A percentile compares a stretch with the other conserved stretches of the same genome.
Evolutionary conservation across 2,113 vertebrate species (phyloP).

Genomic region (Micromys minutus): DNA sequence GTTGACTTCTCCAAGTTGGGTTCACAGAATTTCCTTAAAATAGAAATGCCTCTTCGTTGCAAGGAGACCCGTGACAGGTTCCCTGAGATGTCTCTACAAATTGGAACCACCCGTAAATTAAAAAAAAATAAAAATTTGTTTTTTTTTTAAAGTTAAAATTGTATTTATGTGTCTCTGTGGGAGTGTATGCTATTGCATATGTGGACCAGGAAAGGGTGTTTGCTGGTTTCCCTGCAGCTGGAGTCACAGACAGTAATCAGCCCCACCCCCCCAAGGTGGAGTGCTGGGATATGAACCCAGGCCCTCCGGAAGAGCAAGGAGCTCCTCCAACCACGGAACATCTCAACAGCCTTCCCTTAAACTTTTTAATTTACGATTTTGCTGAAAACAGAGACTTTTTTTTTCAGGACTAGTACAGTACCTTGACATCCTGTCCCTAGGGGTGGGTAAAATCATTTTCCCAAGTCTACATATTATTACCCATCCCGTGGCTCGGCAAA

Average conservation of each 20-base stretch:
- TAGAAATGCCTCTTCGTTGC: neutral
- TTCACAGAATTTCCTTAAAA: constrained; percentile 42
- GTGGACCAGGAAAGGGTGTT: neutral
- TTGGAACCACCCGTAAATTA: neutral
- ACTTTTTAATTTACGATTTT: constrained; percentile 50
- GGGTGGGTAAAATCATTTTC: neutral
- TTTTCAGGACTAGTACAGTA: neutral
- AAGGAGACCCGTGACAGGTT: neutral
- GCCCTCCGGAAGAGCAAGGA: neutral
- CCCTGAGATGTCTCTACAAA: constrained; percentile 11
- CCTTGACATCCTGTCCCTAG: neutral
- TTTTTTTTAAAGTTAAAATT: neutral
- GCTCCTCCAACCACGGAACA: too few species aligned
- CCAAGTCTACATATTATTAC: neutral
- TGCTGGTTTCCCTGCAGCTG: neutral
- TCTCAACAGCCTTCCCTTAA: neutral
- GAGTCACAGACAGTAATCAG: neutral
- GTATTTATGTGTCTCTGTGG: neutral
- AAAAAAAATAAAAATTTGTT: neutral
- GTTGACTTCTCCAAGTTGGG: constrained; percentile 23
- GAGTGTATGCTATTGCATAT: neutral
- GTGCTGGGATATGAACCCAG: neutral
- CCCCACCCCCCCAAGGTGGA: neutral
- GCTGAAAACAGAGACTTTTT: constrained; percentile 32
- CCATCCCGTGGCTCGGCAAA: neutral